Evolutionary conservation across 1,140 invertebrate species (phyloP), one percentile per base, ranked within the genome.

Genomic region (Bombus vancouverensis): DNA sequence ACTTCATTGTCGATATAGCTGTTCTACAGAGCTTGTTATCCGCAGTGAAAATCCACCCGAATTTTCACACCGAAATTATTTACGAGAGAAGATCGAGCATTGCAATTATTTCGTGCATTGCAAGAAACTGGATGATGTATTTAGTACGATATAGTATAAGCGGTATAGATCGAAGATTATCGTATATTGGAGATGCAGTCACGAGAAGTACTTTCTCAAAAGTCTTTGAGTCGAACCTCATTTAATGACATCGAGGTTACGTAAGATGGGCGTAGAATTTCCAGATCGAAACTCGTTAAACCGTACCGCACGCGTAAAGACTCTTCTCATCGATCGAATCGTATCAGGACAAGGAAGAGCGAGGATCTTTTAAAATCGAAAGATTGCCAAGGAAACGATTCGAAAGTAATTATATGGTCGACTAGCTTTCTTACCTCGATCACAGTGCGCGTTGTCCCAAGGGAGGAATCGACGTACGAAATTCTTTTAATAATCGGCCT

Each of bases 231-330:
- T 75, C 32, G 28, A 83, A 83, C 28, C 44, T 83, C 39, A 28
- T 42, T 77, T 57, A 83, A 68, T 32, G 62, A 66, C 34, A 53
- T 39, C 37, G 44, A 12, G 44, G 12, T 83, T 83, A 68, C 34
- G n/a, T 66, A 66, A 75, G 12, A 10, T 5, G 1, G 34, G 15
- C 59, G 62, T 32, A 76, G 0, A 39, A 65, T 77, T 77, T 42
- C 81, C 25, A 32, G 72, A 68, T 83, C 59, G 72, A 76, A 76
- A 76, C 37, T 83, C 72, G 42, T 76, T 83, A 83, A 76, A 62
- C 44, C 13, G 25, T 22, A 32, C 25, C 9, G n/a, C 32, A 25
- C 25, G 42, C 80, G 5, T 12, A 32, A n/a, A 18, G n/a, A 32
- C 9, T 65, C 0, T 39, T 34, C 57, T 8, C 10, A 12, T 44